phyloP scores from a whole-genome alignment of 2,113 vertebrate species.

The Neopipo cinnamomea region DNA sequence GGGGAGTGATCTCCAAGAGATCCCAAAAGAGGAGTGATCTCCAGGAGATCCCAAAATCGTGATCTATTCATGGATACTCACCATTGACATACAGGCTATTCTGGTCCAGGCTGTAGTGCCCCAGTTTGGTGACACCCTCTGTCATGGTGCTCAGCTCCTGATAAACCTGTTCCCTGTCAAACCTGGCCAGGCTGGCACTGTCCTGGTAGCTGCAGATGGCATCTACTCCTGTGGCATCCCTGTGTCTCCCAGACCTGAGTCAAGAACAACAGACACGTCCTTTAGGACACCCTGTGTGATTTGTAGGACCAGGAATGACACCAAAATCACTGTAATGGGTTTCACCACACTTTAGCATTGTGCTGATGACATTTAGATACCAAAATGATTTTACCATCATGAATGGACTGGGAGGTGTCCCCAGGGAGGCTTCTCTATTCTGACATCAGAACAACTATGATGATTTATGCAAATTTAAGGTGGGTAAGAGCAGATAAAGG shows the following conservation, averaged over 20 bases:
- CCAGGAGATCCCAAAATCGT: neutral
- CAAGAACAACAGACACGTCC: accelerated
- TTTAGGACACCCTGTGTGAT: neutral
- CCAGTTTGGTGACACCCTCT: neutral
- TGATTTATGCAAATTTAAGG: neutral
- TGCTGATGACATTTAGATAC: neutral
- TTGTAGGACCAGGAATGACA: neutral
- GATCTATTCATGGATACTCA: neutral
- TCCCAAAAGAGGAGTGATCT: neutral
- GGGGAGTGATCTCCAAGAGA: neutral
- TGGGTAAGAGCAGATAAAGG: neutral
- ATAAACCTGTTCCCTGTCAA: conserved; percentile 45
- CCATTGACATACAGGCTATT: conserved; percentile 36
- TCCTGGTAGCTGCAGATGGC: conserved; percentile 46
- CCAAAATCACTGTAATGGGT: neutral
- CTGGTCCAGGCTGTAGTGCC: conserved; percentile 53
- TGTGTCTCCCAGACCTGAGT: neutral
- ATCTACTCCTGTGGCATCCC: neutral
- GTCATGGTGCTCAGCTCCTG: conserved; percentile 44
- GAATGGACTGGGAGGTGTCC: neutral
- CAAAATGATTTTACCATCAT: neutral
- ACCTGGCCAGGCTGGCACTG: neutral
- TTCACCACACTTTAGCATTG: neutral
- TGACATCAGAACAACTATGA: neutral
- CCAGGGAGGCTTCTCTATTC: neutral